Evolutionary conservation across 2,113 vertebrate species (phyloP).

Genomic region (Noturus placidus): DNA sequence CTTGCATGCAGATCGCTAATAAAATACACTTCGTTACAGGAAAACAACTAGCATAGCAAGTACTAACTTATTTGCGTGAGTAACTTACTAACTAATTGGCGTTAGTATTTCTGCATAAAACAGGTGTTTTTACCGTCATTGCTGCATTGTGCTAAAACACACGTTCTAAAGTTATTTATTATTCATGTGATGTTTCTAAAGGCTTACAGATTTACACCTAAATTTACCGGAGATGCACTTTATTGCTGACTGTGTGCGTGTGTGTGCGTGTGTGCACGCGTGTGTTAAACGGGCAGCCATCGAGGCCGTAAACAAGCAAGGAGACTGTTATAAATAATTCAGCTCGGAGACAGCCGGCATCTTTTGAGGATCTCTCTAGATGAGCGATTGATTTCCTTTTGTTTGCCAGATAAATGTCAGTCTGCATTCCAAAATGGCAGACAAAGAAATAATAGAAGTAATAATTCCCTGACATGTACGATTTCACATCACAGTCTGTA

Average conservation of each 20-base stretch:
- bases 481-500: neutral
- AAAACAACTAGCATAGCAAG: neutral
- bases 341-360: neutral
- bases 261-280: neutral
- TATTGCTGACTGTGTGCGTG: neutral
- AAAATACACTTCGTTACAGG: too few species aligned
- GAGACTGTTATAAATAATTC: constrained; percentile 46
- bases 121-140: too few species aligned
- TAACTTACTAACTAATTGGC: neutral
- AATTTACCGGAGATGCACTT: too few species aligned
- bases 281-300: neutral
- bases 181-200: too few species aligned
- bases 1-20: neutral
- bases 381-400: constrained; percentile 46
- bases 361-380: constrained; percentile 15
- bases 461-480: neutral
- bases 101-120: too few species aligned
- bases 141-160: too few species aligned
- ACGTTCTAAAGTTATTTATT: too few species aligned
- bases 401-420: constrained; percentile 37
- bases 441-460: neutral
- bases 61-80: too few species aligned
- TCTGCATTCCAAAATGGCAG: neutral
- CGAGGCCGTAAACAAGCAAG: constrained; percentile 11
- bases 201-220: too few species aligned